Evolutionary conservation across 1,140 invertebrate species (phyloP), one percentile per base, ranked within the genome.

Genomic region (Drosophila fuyamai): DNA sequence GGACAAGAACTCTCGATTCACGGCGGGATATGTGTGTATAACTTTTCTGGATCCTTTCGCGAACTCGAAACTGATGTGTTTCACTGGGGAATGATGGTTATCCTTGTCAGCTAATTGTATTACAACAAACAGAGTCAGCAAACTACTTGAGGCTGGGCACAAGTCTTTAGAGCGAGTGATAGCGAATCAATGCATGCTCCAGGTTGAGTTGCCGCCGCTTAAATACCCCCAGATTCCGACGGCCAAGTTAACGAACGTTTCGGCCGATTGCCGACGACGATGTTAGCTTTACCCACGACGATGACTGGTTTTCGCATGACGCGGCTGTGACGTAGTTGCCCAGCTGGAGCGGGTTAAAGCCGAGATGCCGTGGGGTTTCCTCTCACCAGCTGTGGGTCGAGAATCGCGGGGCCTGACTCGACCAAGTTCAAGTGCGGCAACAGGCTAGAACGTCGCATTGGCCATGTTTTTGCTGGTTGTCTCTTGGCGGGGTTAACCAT

Each of bases 91-190:
- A 12, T 29, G 43, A 61, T 66, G 35, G 35, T 73, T 76, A 77
- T 76, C 67, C 60, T 76, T 78, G 38, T 88, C 65, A 89, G 83
- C 90, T 92, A 90, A 91, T 88, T 88, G 72, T 77, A 92, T 92
- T 92, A 92, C 90, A 91, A 92, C 86, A 86, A 89, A 90, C 90
- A 81, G 60, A 79, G 79, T 76, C 79, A 80, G 80, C 85, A 81
- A 90, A 91, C 79, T 83, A 92, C 77, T 92, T 86, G 79, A 88
- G 82, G 84, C 76, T 76, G 80, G 62, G 62, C 90, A 77, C 74
- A 92, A 92, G 91, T 92, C 91, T 92, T 86, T 90, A 91, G 85
- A 89, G 88, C 91, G 91, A 79, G 83, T 91, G 92, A 90, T 92
- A 92, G 91, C 91, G 89, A 92, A 92, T 89, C 92, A 92, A 92